Evolutionary conservation across 2,113 vertebrate species (phyloP), one percentile per base, ranked within the genome.

Genomic region (Odontesthes bonariensis): DNA sequence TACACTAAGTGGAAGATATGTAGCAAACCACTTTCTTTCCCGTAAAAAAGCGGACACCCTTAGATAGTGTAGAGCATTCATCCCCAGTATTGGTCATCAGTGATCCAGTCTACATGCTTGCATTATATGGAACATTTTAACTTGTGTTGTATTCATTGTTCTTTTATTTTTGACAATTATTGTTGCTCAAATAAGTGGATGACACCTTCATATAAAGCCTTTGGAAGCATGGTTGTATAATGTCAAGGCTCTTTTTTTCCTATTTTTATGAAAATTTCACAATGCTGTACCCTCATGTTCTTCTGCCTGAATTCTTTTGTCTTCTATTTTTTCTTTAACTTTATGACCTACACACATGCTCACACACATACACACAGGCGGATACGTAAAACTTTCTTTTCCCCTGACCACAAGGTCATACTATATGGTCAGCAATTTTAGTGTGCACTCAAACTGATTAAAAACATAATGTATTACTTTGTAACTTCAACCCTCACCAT

Each of bases 401-500:
- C 46, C 46, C 63, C 70, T 69, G 69, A 87, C 65, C 64, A 54
- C 57, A 69, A 84, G 49, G 79, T 86, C 76, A 75, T 71, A 73
- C 54, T 83, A 70, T 81, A 63, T 72, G 75, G 70, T 92, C 87
- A 91, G 89, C 88, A 87, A 81, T 90, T 91, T 86, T 38, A 85
- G 66, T 60, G 32, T 86, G 90, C 86, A 91, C 90, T 92, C 76
- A 88, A 44, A 85, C 90, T 91, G 89, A 91, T 89, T 90, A 91
- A 88, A 92, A 89, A 49, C 60, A 79, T 84, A 89, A 82, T 83
- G 77, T 85, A 91, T 86, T 69, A 57, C 79, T 82, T 51, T 86
- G 82, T 88, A 74, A 75, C 69, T 63, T 16, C 53, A 60, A 80
- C 58, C 61, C 44, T 73, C 71, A 44, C 52, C 58, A 46, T 40